A percentile compares a stretch with the other conserved stretches of the same genome.
These are phyloP conservation scores for Eristalis arbustorum DNA, from an alignment of 2,888 invertebrate genomes.

Conservation along the genomic window DNA sequence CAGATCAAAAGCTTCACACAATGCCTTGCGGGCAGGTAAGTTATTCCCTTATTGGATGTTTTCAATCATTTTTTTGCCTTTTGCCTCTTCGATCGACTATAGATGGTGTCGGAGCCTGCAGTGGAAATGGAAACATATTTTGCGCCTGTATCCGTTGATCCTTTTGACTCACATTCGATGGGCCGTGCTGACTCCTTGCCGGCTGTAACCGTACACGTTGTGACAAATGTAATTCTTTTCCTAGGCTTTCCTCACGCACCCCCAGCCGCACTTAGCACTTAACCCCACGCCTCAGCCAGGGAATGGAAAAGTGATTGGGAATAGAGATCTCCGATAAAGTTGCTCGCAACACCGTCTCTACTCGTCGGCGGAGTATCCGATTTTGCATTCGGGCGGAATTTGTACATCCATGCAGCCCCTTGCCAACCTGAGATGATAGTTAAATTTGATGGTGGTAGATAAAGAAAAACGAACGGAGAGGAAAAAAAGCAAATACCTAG, in stretches of 20 bases:
- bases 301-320: slow-evolving; percentile 36
- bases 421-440: slow-evolving; percentile 18
- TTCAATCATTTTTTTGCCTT: slow-evolving; percentile 8
- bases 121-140: slow-evolving; percentile 53
- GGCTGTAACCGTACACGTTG: slow-evolving; percentile 20
- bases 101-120: slow-evolving; percentile 17
- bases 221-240: slow-evolving; percentile 31
- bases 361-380: slow-evolving; percentile 1
- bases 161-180: slow-evolving; percentile 9
- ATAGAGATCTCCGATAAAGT: slow-evolving; percentile 36
- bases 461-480: background rate
- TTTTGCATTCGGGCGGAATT: slow-evolving; percentile 11
- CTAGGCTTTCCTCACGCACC: background rate
- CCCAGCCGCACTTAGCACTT: background rate
- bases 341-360: background rate
- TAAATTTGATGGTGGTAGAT: slow-evolving; percentile 12
- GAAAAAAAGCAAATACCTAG: background rate
- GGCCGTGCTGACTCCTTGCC: slow-evolving; percentile 8
- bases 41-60: background rate
- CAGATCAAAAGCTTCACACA: background rate
- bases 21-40: background rate
- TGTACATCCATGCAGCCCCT: background rate
- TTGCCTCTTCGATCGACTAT: slow-evolving; percentile 12
- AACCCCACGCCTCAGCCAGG: background rate
- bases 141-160: background rate